Evolutionary conservation across 2,888 invertebrate genomes (phyloP).

Genomic region (Odontomyia ornata): DNA sequence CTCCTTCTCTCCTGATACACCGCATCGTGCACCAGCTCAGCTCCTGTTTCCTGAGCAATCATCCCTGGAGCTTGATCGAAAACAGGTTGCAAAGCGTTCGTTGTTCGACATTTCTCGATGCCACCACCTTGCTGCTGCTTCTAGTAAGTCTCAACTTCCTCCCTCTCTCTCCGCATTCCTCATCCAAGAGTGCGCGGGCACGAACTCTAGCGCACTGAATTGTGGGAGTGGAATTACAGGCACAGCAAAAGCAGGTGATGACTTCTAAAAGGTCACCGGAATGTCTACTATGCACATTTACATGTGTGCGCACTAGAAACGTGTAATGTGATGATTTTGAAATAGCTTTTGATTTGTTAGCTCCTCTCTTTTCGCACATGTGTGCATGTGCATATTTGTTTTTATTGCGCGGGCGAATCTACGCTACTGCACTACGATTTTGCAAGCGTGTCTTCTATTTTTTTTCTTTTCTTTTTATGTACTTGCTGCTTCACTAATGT

Average conservation of each 20-base stretch:
- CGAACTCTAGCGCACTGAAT: not conserved
- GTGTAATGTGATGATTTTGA: not conserved
- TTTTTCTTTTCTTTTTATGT: too few species aligned
- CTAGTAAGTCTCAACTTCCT: not conserved
- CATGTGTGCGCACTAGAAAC: not conserved
- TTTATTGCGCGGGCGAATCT: not conserved
- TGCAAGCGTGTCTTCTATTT: too few species aligned
- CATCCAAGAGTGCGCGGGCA: not conserved
- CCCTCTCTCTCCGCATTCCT: not conserved
- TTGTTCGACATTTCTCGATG: not conserved
- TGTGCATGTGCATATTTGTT: not conserved
- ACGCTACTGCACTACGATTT: not conserved
- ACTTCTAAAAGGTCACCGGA: conserved; percentile 20
- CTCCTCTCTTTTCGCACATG: not conserved
- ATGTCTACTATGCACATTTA: conserved; percentile 7
- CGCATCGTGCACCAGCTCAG: too few species aligned
- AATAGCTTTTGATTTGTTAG: not conserved
- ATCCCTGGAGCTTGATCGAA: not conserved
- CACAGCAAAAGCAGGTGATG: conserved; percentile 11
- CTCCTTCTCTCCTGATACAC: too few species aligned
- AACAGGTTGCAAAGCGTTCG: not conserved
- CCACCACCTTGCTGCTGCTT: not conserved
- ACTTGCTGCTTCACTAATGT: too few species aligned
- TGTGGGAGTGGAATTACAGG: not conserved
- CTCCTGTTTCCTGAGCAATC: not conserved